Percentiles rank a stretch among this genome's conserved stretches.
Conservation (phyloP, 1,140 invertebrate species). For the Maconellicoccus hirsutus region DNA sequence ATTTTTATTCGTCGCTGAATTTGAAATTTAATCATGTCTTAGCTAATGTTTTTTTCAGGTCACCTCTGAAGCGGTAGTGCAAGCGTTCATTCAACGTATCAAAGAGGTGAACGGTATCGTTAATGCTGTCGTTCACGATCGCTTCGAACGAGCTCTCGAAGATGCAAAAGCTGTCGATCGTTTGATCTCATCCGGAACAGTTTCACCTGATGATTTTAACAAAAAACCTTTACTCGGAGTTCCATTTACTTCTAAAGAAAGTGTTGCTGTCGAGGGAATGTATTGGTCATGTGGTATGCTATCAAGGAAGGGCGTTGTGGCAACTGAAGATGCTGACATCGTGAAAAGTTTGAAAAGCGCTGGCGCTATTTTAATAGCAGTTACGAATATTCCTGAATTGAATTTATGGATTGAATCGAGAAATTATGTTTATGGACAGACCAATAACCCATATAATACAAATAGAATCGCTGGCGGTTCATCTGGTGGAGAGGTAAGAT, state of each 20-base stretch:
- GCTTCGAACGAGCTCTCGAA: conserved; percentile 59
- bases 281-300: conserved; percentile 53
- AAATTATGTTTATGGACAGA: conserved; percentile 84
- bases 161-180: conserved; percentile 62
- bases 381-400: conserved; percentile 87
- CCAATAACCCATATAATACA: conserved; percentile 83
- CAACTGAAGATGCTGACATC: conserved; percentile 61
- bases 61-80: conserved; percentile 56
- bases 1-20: too few species aligned
- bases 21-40: conserved; percentile 11
- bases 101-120: conserved; percentile 62
- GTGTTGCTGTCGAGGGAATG: conserved; percentile 46
- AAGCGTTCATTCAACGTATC: conserved; percentile 62
- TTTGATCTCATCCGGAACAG: conserved; percentile 42
- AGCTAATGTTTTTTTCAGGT: conserved; percentile 31
- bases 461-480: conserved; percentile 72
- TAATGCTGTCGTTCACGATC: conserved; percentile 69
- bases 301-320: conserved; percentile 41
- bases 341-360: conserved; percentile 59
- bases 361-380: conserved; percentile 78
- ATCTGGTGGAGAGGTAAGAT: conserved; percentile 57
- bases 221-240: conserved; percentile 61
- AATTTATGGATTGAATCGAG: conserved; percentile 74
- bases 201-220: conserved; percentile 43
- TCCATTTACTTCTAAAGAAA: conserved; percentile 70